Percentiles rank a stretch among this genome's conserved stretches.
These are phyloP conservation scores for Smithornis capensis DNA, from an alignment of 2,113 vertebrate species.

Conservation along the genomic window DNA sequence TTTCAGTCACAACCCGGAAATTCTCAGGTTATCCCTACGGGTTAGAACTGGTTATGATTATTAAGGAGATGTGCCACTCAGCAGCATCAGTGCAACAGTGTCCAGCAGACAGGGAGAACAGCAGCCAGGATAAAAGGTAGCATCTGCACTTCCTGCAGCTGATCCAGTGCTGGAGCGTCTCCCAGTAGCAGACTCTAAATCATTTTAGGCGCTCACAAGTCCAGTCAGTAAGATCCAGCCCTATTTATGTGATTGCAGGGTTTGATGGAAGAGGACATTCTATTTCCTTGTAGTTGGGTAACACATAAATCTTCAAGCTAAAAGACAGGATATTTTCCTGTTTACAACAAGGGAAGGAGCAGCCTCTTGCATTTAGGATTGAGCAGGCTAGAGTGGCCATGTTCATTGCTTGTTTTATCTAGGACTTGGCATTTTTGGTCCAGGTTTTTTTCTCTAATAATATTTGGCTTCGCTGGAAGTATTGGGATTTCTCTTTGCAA, in stretches of 20 bases:
- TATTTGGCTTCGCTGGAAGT: not conserved
- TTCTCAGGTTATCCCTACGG: not conserved
- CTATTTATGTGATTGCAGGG: not conserved
- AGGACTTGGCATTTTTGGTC: not conserved
- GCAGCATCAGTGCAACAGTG: not conserved
- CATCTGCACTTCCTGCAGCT: not conserved
- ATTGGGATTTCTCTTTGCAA: not conserved
- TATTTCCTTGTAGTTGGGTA: not conserved
- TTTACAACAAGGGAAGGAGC: not conserved
- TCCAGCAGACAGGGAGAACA: not conserved
- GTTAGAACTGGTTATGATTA: not conserved
- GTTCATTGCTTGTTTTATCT: not conserved
- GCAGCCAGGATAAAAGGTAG: not conserved
- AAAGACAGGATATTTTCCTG: not conserved
- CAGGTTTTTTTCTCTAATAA: not conserved
- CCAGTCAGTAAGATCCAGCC: not conserved
- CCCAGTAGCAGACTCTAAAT: rapidly evolving
- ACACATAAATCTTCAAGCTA: not conserved
- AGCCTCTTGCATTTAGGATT: not conserved
- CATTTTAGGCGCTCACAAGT: not conserved
- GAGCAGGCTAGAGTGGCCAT: not conserved
- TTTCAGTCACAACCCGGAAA: not conserved
- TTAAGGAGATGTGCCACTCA: not conserved
- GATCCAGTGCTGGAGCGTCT: not conserved
- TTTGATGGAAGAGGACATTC: not conserved